phyloP scores from a whole-genome alignment of 2,797 vertebrate genomes.

The Australoheros facetus region DNA sequence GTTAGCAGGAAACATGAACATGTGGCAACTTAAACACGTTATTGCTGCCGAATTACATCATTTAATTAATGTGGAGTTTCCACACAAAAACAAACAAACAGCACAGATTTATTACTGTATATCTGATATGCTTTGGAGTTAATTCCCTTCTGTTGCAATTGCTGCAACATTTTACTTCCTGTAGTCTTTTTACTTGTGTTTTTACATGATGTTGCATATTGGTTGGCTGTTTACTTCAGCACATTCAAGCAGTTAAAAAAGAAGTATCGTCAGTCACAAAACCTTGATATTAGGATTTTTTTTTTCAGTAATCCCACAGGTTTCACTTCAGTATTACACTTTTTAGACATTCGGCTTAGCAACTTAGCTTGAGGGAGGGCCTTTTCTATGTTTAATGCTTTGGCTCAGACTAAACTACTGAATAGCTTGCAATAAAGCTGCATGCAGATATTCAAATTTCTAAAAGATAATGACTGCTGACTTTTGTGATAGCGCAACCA shows the following conservation, averaged over 20 bases:
- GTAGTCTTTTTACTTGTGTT: not conserved
- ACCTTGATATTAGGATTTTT: not conserved
- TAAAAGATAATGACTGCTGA: not conserved
- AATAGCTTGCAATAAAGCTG: not conserved
- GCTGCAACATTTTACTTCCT: not conserved
- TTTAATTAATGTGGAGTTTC: not conserved
- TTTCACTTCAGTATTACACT: not conserved
- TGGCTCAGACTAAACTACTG: not conserved
- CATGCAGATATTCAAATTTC: not conserved
- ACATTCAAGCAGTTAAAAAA: not conserved
- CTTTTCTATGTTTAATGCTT: not conserved
- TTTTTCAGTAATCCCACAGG: not conserved
- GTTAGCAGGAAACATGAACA: conserved; percentile 2
- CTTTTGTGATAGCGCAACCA: not conserved
- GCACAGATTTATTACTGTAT: not conserved
- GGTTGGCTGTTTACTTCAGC: not conserved
- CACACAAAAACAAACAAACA: not conserved
- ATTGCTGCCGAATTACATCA: not conserved
- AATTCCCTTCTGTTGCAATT: not conserved
- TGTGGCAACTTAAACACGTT: not conserved
- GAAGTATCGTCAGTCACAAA: not conserved
- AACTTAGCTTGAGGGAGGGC: not conserved
- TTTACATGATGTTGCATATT: not conserved
- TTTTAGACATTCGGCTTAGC: not conserved
- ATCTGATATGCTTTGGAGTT: not conserved